Percentiles rank a stretch among this genome's conserved stretches.
phyloP scores from a whole-genome alignment of 2,113 vertebrate species.

The Pan paniscus region DNA sequence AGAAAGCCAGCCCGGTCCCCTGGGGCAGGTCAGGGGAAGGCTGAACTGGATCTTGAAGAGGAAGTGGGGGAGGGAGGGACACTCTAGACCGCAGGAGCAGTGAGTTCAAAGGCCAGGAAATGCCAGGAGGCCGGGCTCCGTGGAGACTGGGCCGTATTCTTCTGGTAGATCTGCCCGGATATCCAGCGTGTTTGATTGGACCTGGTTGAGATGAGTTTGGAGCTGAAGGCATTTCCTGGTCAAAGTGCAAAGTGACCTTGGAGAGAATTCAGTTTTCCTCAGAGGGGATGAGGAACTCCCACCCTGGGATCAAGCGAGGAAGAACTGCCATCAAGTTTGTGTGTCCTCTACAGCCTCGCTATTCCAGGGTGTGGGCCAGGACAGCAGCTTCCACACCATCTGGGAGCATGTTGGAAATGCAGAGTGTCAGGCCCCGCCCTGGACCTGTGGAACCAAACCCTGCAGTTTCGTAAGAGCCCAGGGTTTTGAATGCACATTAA shows the following conservation, averaged over 20 bases:
- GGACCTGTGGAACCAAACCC: neutral
- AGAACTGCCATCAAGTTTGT: neutral
- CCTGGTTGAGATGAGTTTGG: neutral
- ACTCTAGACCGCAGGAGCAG: no score
- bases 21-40: neutral
- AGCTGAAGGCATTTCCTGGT: neutral
- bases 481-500: neutral
- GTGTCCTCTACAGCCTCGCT: neutral
- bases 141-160: rapidly evolving
- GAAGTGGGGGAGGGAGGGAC: neutral
- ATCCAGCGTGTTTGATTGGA: rapidly evolving
- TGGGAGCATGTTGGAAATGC: neutral
- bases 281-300: neutral
- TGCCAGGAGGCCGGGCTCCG: no score
- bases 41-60: neutral
- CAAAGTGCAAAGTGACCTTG: neutral
- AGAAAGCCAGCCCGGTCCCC: no score
- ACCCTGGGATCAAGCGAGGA: neutral
- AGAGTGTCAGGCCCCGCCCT: neutral
- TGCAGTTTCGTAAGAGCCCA: neutral
- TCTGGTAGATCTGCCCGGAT: rapidly evolving
- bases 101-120: neutral
- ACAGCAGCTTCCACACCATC: neutral
- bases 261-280: rapidly evolving
- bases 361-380: rapidly evolving